Evolutionary conservation across 2,888 invertebrate species (phyloP).

Genomic region (Lordiphosa fenestrarum): DNA sequence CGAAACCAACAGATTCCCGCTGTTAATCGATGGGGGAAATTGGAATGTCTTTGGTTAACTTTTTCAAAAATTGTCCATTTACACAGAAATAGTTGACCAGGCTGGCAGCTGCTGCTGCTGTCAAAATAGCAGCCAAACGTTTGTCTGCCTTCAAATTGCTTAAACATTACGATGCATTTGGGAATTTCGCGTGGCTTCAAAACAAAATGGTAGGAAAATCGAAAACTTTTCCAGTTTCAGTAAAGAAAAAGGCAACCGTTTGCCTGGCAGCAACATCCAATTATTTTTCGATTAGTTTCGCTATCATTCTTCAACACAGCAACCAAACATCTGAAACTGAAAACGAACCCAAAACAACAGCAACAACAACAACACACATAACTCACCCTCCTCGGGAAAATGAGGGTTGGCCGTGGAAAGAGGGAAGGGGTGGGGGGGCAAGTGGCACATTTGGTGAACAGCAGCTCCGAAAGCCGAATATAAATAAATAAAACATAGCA

Average conservation of each 20-base stretch:
- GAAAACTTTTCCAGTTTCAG: conserved; percentile 35
- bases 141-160: conserved; percentile 60
- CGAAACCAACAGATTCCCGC: conserved; percentile 22
- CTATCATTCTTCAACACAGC: conserved; percentile 76
- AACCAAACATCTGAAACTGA: conserved; percentile 61
- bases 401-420: conserved; percentile 2
- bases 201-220: conserved; percentile 29
- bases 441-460: conserved; percentile 50
- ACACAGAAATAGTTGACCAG: conserved; percentile 9
- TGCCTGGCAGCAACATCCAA: conserved; percentile 67
- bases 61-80: background rate
- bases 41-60: no score
- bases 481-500: conserved; percentile 78
- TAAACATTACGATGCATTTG: conserved; percentile 77
- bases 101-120: conserved; percentile 58
- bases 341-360: conserved; percentile 50
- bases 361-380: conserved; percentile 22
- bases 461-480: conserved; percentile 66
- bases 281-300: conserved; percentile 80
- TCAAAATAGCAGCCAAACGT: conserved; percentile 61
- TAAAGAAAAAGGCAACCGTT: conserved; percentile 39
- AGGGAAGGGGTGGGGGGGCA: background rate
- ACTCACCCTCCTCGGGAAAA: conserved; percentile 28
- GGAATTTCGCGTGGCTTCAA: conserved; percentile 63
- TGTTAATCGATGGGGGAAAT: conserved; percentile 36